Evolutionary conservation across 2,797 vertebrate genomes (phyloP), one percentile per base, ranked within the genome.

Genomic region (Acipenser ruthenus): DNA sequence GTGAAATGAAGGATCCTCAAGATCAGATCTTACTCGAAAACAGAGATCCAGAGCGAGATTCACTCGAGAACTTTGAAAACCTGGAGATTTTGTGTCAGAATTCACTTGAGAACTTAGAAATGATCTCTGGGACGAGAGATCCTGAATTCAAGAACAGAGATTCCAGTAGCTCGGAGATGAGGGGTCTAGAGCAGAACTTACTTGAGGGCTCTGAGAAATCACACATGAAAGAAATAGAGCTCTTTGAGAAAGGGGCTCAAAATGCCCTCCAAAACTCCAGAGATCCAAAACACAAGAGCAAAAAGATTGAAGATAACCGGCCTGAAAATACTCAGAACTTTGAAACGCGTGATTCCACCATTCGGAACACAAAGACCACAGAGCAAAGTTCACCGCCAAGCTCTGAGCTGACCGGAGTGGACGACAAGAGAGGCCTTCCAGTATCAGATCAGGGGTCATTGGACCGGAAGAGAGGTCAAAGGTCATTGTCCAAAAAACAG

Each of bases 51-150:
- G 88, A 92, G 8, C 88, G 91, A 71, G 90, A 92, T 70, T 82
- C 87, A 10, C 71, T 92, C 71, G 90, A 92, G 74, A 89, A 92
- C 68, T 92, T 92, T 75, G 90, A 92, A 78, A 92, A 90, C 75
- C 83, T 92, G 59, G 90, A 92, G 66, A 83, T 89, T 68, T 77
- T 92, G 67, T 92, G 90, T 70, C 52, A 55, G 52, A 55, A 55
- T 55, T 55, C 52, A 3, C 52, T 55, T 55, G 52, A 55, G 6
- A 55, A 55, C 52, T 55, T 10, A 9, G 52, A 55, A n/a, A 55
- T 37, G 2, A 37, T 37, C 23, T 37, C 23, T 37, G 23, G 23
- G 23, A 37, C 2, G 51, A 53, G 1, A 9, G 6, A 53, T 9
- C 48, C 80, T 8, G 75, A 77, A 71, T 63, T 73, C 7, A 73